Conservation (phyloP, 2,113 vertebrate species). For the Nicator chloris region DNA sequence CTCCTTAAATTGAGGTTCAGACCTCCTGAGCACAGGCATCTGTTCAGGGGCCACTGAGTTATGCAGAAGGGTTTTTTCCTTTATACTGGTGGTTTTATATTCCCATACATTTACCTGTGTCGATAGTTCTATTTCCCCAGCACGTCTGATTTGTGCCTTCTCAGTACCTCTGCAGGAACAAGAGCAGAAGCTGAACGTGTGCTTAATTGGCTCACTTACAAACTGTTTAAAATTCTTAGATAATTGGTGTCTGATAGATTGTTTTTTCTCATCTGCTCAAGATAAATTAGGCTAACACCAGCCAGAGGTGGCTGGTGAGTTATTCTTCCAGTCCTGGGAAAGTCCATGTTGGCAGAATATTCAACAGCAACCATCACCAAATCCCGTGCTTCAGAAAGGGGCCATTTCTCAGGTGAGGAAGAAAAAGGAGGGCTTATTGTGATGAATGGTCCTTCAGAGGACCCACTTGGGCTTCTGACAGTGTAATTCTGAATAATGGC, state of each 20-base stretch:
- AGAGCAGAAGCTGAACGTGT: not conserved
- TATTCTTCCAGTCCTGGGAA: not conserved
- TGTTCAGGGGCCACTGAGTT: not conserved
- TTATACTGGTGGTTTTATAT: not conserved
- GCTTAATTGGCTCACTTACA: not conserved
- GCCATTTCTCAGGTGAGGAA: not conserved
- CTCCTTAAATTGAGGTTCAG: not conserved
- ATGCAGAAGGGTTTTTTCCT: not conserved
- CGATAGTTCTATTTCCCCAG: not conserved
- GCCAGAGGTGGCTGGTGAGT: not conserved
- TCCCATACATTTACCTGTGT: not conserved
- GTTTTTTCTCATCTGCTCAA: not conserved
- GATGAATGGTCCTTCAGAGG: not conserved
- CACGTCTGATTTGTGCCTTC: not conserved
- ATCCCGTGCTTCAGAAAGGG: not conserved
- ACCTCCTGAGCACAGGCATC: not conserved
- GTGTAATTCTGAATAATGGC: not conserved
- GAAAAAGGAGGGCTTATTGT: not conserved
- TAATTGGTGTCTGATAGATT: not conserved
- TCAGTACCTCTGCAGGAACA: not conserved
- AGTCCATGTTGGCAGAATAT: not conserved
- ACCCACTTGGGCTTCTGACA: not conserved
- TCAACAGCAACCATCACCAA: not conserved
- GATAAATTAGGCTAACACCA: not conserved
- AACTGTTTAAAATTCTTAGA: not conserved